These are phyloP conservation scores for Sweltsa coloradensis DNA, from an alignment of 1,140 invertebrate species.

Conservation along the genomic window DNA sequence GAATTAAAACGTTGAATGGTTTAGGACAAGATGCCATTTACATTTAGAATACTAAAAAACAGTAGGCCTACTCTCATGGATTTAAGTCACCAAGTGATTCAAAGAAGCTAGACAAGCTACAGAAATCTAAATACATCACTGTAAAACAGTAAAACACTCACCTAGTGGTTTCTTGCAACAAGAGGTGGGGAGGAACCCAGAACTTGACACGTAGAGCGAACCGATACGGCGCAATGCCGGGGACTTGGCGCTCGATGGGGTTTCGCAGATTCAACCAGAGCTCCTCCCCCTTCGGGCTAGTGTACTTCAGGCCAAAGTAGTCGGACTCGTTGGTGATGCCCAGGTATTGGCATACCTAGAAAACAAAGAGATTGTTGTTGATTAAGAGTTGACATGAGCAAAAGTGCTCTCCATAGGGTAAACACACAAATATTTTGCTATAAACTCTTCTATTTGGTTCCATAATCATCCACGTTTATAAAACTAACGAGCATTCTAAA, in stretches of 20 bases:
- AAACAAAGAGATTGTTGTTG: too few species aligned
- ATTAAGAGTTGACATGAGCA: too few species aligned
- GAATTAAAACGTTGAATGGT: too few species aligned
- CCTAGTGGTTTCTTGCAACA: slow-evolving; percentile 72
- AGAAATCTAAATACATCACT: too few species aligned
- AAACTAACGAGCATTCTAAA: too few species aligned
- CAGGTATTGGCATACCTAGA: slow-evolving; percentile 67
- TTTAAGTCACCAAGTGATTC: too few species aligned
- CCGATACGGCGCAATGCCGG: slow-evolving; percentile 41
- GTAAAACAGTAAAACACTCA: slow-evolving; percentile 26
- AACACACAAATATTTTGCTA: slow-evolving; percentile 4
- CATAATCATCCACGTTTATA: too few species aligned
- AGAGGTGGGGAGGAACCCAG: slow-evolving; percentile 77
- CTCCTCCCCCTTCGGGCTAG: slow-evolving; percentile 54
- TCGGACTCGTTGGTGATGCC: slow-evolving; percentile 74
- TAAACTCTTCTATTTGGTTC: too few species aligned
- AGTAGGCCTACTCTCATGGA: too few species aligned
- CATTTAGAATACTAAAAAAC: too few species aligned
- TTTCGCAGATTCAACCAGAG: slow-evolving; percentile 79
- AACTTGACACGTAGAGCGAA: slow-evolving; percentile 66
- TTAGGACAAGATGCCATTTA: too few species aligned
- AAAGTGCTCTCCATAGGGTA: not conserved
- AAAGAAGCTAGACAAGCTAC: too few species aligned
- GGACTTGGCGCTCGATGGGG: slow-evolving; percentile 58
- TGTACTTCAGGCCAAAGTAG: slow-evolving; percentile 72